A percentile compares a stretch with the other conserved stretches of the same genome.
These are phyloP conservation scores for Scaptomyza tumidula DNA, from an alignment of 2,888 invertebrate genomes.

Conservation along the genomic window DNA sequence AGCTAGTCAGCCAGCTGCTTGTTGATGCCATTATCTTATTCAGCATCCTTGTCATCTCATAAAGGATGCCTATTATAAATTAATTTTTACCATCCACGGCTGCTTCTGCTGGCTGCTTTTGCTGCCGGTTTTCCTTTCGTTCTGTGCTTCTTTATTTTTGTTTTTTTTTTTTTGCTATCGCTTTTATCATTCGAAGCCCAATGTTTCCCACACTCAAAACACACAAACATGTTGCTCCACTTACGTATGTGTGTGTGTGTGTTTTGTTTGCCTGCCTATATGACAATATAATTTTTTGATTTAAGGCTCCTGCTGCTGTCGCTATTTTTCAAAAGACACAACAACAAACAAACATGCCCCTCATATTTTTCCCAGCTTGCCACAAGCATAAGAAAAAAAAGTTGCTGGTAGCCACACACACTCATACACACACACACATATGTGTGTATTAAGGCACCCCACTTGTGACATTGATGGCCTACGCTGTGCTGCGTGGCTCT, in stretches of 20 bases:
- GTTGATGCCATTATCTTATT: slow-evolving; percentile 81
- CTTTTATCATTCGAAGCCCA: slow-evolving; percentile 57
- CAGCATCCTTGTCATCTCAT: slow-evolving; percentile 80
- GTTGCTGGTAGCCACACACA: slow-evolving; percentile 56
- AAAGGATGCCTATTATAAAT: slow-evolving; percentile 81
- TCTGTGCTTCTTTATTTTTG: slow-evolving; percentile 8
- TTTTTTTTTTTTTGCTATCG: slow-evolving; percentile 42
- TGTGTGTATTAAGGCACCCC: slow-evolving; percentile 17
- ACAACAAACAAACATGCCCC: slow-evolving; percentile 39
- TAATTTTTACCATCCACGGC: slow-evolving; percentile 74
- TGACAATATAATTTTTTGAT: slow-evolving; percentile 79
- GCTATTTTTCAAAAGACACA: slow-evolving; percentile 66
- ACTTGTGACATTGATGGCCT: slow-evolving; percentile 74
- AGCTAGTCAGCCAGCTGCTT: slow-evolving; percentile 45
- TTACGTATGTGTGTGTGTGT: slow-evolving; percentile 18
- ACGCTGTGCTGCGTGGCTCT: slow-evolving; percentile 55
- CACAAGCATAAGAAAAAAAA: slow-evolving; percentile 47
- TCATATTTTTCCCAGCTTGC: slow-evolving; percentile 60
- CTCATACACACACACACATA: slow-evolving; percentile 13
- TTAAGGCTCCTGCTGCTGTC: slow-evolving; percentile 73
- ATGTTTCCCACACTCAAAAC: slow-evolving; percentile 43
- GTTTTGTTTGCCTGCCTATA: slow-evolving; percentile 65
- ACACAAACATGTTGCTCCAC: slow-evolving; percentile 70
- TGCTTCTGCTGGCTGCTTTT: slow-evolving; percentile 22
- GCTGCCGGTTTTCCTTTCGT: slow-evolving; percentile 10